phyloP scores from a whole-genome alignment of 2,113 vertebrate genomes.

The Anolis carolinensis region DNA sequence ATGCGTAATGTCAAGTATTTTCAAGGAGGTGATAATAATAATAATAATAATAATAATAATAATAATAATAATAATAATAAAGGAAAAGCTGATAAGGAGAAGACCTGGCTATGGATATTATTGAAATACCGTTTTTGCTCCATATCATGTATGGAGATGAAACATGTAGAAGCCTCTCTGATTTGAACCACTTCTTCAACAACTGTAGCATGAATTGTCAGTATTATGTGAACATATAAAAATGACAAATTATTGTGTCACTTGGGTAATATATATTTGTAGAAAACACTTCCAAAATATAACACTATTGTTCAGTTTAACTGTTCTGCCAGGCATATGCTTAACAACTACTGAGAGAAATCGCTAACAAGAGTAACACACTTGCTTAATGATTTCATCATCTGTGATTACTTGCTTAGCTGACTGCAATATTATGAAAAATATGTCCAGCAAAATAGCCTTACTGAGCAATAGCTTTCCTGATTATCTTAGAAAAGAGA shows the following conservation, averaged over 20 bases:
- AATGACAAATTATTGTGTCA: background rate
- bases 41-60: too few species aligned
- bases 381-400: conserved; percentile 10
- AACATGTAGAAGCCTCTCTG: background rate
- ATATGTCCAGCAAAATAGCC: background rate
- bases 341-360: background rate
- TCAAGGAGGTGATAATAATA: too few species aligned
- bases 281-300: background rate
- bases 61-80: too few species aligned
- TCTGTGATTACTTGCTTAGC: background rate
- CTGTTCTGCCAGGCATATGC: background rate
- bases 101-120: too few species aligned
- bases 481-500: background rate
- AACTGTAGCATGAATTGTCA: background rate
- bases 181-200: background rate
- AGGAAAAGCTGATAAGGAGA: too few species aligned
- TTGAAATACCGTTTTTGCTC: background rate
- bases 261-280: background rate
- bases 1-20: too few species aligned
- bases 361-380: background rate
- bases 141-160: background rate
- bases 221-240: background rate
- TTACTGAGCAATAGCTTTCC: background rate
- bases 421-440: conserved; percentile 4
- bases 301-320: background rate